Evolutionary conservation across 2,113 vertebrate genomes (phyloP).

Genomic region (Saccopteryx leptura): DNA sequence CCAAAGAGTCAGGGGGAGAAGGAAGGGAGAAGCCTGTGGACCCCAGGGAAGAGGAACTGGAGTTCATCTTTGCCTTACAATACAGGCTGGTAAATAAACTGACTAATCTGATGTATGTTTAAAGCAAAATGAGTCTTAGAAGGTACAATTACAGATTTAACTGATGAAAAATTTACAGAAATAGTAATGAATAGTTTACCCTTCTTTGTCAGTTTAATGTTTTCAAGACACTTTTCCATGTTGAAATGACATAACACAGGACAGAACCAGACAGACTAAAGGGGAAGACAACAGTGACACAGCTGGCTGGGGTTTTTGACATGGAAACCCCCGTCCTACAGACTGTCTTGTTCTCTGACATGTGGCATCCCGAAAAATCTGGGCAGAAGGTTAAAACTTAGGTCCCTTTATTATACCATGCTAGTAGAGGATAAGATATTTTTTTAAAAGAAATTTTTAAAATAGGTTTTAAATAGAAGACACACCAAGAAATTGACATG

Average conservation of each 20-base stretch:
- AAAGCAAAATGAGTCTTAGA: slow-evolving; percentile 2
- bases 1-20: not conserved
- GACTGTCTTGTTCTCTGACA: not conserved
- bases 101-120: not conserved
- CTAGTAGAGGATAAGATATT: not conserved
- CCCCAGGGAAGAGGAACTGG: not conserved
- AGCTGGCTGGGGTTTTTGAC: not conserved
- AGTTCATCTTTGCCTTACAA: not conserved
- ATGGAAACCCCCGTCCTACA: not conserved
- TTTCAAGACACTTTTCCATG: not conserved
- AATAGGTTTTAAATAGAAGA: not conserved
- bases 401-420: not conserved
- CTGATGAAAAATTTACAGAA: not conserved
- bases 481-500: not conserved
- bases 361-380: not conserved
- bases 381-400: not conserved
- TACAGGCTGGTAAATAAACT: not conserved
- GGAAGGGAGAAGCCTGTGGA: not conserved
- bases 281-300: not conserved
- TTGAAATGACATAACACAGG: not conserved
- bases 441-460: not conserved
- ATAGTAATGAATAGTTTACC: not conserved
- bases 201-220: not conserved
- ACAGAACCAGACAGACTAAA: not conserved
- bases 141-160: not conserved